Evolutionary conservation across 2,113 vertebrate genomes (phyloP), one percentile per base, ranked within the genome.

Genomic region (Syngnathus scovelli): DNA sequence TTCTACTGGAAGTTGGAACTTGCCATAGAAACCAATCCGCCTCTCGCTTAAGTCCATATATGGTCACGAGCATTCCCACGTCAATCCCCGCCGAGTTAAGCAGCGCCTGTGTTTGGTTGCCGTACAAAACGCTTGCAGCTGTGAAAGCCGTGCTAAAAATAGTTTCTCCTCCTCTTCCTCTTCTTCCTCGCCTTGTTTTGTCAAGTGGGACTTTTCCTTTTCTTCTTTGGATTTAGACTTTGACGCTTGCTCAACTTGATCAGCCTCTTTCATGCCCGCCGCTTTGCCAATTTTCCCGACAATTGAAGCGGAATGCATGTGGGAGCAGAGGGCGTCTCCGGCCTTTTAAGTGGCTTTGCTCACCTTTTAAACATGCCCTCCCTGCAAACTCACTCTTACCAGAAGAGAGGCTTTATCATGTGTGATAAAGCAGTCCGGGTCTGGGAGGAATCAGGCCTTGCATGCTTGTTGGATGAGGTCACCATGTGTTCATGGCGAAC

Each of bases 391-490:
- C 21, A 7, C 55, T 74, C 59, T 84, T 70, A 84, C 75, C 78
- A 82, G 83, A 86, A 79, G 69, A 77, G 70, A 71, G 79, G 79
- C 67, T 89, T 90, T 85, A 89, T 90, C 87, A 85, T 86, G 80
- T 78, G 81, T 87, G 89, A 90, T 90, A 80, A 88, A 90, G 80
- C 64, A 78, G 66, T 60, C 68, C 8, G 61, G 68, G 78, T 87
- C 83, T 86, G 85, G 87, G 72, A 83, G 77, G 85, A 87, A 85
- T 87, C 83, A 82, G 81, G 60, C 67, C 81, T 78, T 36, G 85
- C 81, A 87, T 88, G 85, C 85, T 89, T 88, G 86, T 85, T 85
- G 72, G 85, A 83, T 89, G 87, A 90, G 87, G 89, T 89, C 89
- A 89, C 76, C 37, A 52, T 54, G 69, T 66, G 72, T 79, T 85